Percentiles rank a stretch among this genome's conserved stretches.
phyloP scores from a whole-genome alignment of 2,888 invertebrate genomes.

The Aleiodes testaceus region DNA sequence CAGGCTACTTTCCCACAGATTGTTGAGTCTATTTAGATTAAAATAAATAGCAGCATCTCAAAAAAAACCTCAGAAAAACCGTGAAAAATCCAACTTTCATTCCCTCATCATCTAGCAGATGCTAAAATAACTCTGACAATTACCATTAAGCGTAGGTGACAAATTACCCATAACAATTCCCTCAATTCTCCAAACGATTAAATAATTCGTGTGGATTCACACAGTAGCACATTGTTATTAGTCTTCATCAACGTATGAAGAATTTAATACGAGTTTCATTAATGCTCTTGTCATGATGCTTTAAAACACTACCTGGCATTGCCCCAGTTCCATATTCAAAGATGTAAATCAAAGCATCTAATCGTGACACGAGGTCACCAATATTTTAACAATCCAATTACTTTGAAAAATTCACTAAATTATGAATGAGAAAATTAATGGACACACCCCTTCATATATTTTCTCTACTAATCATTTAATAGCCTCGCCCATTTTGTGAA shows the following conservation, averaged over 20 bases:
- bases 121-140: slow-evolving; percentile 11
- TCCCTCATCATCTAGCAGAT: background rate
- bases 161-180: slow-evolving; percentile 15
- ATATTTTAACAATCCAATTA: slow-evolving; percentile 7
- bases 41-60: no score
- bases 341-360: slow-evolving; percentile 24
- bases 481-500: background rate
- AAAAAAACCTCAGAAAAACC: no score
- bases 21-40: slow-evolving; percentile 3
- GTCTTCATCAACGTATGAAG: slow-evolving; percentile 17
- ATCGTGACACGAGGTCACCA: slow-evolving; percentile 20
- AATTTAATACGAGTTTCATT: slow-evolving; percentile 5
- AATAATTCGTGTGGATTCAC: slow-evolving; percentile 7
- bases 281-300: slow-evolving; percentile 1
- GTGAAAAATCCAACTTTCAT: background rate
- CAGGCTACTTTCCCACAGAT: background rate
- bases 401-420: background rate
- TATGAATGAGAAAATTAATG: background rate
- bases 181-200: slow-evolving; percentile 5
- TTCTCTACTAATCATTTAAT: background rate
- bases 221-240: background rate
- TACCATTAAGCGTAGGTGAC: slow-evolving; percentile 15
- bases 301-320: slow-evolving; percentile 22
- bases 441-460: slow-evolving; percentile 10
- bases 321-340: slow-evolving; percentile 23